These are phyloP conservation scores for Cyanistes caeruleus DNA, from an alignment of 2,113 vertebrate genomes.

Conservation along the genomic window DNA sequence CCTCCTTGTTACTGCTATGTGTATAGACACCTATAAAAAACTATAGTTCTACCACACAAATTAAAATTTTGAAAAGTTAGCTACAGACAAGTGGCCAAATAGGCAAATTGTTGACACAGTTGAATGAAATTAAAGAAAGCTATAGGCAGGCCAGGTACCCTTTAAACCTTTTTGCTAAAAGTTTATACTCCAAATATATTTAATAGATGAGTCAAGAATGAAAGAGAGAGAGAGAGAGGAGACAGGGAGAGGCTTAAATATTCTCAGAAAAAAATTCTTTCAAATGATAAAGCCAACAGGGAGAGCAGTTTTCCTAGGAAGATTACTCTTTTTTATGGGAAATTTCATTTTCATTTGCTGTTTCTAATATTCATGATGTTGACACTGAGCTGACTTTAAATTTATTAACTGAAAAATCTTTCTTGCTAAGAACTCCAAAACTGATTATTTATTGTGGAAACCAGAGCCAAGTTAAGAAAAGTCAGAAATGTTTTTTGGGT, in stretches of 20 bases:
- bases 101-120: neutral
- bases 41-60: neutral
- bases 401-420: neutral
- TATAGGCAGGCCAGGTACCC: neutral
- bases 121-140: neutral
- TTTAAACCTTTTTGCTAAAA: neutral
- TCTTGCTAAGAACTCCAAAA: neutral
- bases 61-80: neutral
- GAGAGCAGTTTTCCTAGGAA: neutral
- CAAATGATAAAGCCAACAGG: neutral
- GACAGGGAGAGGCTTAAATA: neutral
- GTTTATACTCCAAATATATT: neutral
- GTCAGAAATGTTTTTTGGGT: neutral
- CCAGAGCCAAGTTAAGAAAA: neutral
- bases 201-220: neutral
- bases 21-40: neutral
- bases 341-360: neutral
- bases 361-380: neutral
- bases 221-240: neutral
- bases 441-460: neutral
- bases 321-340: neutral
- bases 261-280: neutral
- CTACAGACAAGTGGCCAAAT: neutral
- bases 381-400: neutral
- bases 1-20: neutral